Evolutionary conservation across 2,888 invertebrate genomes (phyloP).

Genomic region (Norana najaformis): DNA sequence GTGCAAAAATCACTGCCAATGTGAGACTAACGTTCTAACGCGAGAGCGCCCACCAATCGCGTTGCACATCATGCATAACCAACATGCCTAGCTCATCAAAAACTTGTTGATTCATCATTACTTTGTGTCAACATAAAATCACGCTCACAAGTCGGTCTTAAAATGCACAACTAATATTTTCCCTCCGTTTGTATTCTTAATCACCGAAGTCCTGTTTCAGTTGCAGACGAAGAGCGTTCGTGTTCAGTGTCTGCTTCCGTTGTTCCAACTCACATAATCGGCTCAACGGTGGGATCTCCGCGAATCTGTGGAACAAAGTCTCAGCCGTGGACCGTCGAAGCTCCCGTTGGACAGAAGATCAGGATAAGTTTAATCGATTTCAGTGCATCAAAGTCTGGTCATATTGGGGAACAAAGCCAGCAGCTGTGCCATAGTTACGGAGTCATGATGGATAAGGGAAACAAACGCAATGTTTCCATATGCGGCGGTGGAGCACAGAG

Average conservation of each 20-base stretch:
- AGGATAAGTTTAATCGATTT: neutral
- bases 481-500: neutral
- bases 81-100: neutral
- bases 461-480: constrained; percentile 7
- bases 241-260: neutral
- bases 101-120: neutral
- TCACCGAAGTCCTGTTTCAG: neutral
- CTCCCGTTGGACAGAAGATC: neutral
- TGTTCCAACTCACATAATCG: neutral
- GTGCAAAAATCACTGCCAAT: neutral
- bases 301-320: neutral
- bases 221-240: constrained; percentile 21
- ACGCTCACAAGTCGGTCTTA: neutral
- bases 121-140: neutral
- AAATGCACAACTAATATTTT: neutral
- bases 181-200: neutral
- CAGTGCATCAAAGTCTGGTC: neutral
- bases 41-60: too few relatives aligned
- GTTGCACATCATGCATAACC: too few relatives aligned
- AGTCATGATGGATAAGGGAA: neutral
- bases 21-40: too few relatives aligned
- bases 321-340: neutral
- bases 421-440: neutral
- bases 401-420: neutral
- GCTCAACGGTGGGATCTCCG: neutral